A percentile compares a stretch with the other conserved stretches of the same genome.
Conservation (phyloP, 1,140 invertebrate genomes). For the Drosophila baimaii region DNA sequence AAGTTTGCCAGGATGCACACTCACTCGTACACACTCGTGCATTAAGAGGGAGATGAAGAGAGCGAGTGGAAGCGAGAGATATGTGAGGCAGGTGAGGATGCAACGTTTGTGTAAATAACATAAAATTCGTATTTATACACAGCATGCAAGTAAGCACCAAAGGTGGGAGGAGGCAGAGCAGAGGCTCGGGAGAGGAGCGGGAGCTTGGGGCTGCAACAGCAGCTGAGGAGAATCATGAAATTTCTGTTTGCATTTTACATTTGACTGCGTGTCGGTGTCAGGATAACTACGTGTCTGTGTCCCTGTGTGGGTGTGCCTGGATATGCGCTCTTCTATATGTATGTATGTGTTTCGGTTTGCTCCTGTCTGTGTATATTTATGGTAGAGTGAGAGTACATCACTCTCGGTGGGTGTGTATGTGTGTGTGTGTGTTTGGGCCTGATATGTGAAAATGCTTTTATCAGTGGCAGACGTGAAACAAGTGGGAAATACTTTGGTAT, state of each 20-base stretch:
- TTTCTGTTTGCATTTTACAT: slow-evolving; percentile 79
- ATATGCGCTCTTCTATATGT: slow-evolving; percentile 19
- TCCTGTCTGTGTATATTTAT: slow-evolving; percentile 34
- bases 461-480: slow-evolving; percentile 72
- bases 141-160: slow-evolving; percentile 74
- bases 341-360: slow-evolving; percentile 34
- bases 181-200: not conserved
- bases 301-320: slow-evolving; percentile 30
- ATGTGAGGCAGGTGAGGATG: slow-evolving; percentile 54
- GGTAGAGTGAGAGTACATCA: slow-evolving; percentile 41
- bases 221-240: slow-evolving; percentile 62
- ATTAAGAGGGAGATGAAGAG: slow-evolving; percentile 14
- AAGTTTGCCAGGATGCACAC: slow-evolving; percentile 62
- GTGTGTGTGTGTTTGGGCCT: slow-evolving; percentile 26
- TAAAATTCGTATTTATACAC: slow-evolving; percentile 82
- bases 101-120: slow-evolving; percentile 82
- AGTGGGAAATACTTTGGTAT: slow-evolving; percentile 36
- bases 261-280: slow-evolving; percentile 77
- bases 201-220: slow-evolving; percentile 29
- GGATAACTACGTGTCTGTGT: slow-evolving; percentile 60
- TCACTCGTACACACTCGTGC: slow-evolving; percentile 10
- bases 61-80: slow-evolving; percentile 3
- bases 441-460: slow-evolving; percentile 79
- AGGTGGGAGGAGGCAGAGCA: not conserved
- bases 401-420: slow-evolving; percentile 25